Evolutionary conservation across 2,113 vertebrate genomes (phyloP), one percentile per base, ranked within the genome.

Genomic region (Istiophorus platypterus): DNA sequence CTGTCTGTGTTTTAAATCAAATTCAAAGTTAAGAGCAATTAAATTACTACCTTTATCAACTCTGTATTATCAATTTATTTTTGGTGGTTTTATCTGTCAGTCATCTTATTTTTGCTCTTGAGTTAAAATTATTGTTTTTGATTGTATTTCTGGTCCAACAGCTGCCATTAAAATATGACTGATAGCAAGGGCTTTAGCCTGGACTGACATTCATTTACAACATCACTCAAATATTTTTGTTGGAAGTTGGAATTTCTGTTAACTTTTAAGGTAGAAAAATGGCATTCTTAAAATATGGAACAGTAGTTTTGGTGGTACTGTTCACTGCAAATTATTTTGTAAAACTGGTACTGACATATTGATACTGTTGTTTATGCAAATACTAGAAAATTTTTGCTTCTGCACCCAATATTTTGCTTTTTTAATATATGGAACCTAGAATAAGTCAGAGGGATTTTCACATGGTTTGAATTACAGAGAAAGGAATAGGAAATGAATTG

Each of bases 71-170:
- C 2, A 20, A 20, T 45, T 2, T 66, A 27, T 24, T 39, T 10
- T 12, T 29, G 9, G 22, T 34, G 13, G 10, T 27, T 72, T 5
- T 4, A 24, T 52, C 56, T 37, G 8, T 42, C 5, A n/a, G 54
- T 26, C 26, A 49, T 45, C 24, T 6, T 13, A 22, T 7, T 65
- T 56, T 31, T 27, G 18, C 58, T 59, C 15, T 15, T 4, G 29
- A 74, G 26, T 59, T 27, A 31, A 51, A 15, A 20, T 27, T 42
- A 7, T 45, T n/a, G 4, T 31, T 45, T 73, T 76, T 69, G 37
- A 65, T 82, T 67, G 15, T 42, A 59, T 64, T 34, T 66, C n/a
- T 47, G 27, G 13, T 78, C 31, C 82, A 15, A 54, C n/a, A n/a
- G 24, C 66, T 34, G 31, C 42, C 78, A 82, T 37, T 56, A 29